Evolutionary conservation across 2,797 vertebrate genomes (phyloP).

Genomic region (Artibeus lituratus): DNA sequence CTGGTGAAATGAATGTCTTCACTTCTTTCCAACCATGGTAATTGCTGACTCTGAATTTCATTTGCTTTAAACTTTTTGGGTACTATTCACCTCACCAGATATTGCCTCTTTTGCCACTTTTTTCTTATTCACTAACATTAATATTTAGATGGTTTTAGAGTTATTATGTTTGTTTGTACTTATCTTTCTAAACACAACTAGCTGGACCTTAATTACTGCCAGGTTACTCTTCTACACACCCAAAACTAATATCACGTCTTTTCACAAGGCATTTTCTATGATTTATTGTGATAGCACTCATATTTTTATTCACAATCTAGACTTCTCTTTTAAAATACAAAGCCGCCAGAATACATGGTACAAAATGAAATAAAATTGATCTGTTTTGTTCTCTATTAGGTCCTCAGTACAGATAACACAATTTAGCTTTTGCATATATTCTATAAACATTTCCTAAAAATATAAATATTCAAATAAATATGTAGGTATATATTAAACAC

Average conservation of each 20-base stretch:
- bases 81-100: background rate
- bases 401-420: background rate
- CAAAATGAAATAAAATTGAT: background rate
- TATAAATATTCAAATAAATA: background rate
- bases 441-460: background rate
- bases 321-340: background rate
- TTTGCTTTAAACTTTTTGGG: background rate
- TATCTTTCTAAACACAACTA: background rate
- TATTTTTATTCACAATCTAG: background rate
- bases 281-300: background rate
- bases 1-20: too few species aligned
- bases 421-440: background rate
- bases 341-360: background rate
- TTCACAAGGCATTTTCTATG: background rate
- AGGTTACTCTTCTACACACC: background rate
- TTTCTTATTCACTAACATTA: background rate
- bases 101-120: background rate
- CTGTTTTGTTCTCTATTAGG: background rate
- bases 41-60: background rate
- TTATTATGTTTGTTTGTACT: background rate
- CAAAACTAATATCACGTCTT: background rate
- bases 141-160: background rate
- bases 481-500: background rate
- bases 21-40: background rate
- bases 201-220: background rate